These are phyloP conservation scores for Cliona cf. orientalis DNA, from an alignment of 37 sponge, comb jelly and placozoan species.

Conservation along the genomic window DNA sequence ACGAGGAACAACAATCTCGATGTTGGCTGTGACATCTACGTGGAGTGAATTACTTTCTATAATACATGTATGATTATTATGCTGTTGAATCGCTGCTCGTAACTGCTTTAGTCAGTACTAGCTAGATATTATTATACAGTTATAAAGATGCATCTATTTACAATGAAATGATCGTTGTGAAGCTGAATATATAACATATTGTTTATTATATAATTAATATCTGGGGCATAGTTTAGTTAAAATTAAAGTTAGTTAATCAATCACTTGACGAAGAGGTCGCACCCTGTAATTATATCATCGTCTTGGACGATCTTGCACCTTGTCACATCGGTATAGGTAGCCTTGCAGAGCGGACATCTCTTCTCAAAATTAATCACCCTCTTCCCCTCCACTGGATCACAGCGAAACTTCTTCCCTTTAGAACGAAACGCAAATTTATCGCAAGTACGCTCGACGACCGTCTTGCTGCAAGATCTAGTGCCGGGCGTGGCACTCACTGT, in stretches of 20 bases:
- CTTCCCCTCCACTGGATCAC: conserved; percentile 5
- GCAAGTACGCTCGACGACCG: background rate
- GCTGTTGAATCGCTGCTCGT: too few species aligned
- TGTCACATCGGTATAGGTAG: conserved; percentile 5
- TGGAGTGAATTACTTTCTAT: too few species aligned
- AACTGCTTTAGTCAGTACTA: too few species aligned
- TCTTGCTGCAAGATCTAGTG: background rate
- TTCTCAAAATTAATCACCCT: conserved; percentile 22
- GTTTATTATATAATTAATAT: too few species aligned
- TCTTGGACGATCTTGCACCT: conserved; percentile 10
- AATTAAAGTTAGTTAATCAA: background rate
- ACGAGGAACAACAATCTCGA: too few species aligned
- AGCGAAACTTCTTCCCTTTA: conserved; percentile 26
- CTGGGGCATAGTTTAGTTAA: too few species aligned
- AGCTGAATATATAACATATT: too few species aligned
- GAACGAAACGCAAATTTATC: conserved; percentile 29
- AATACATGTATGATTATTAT: too few species aligned
- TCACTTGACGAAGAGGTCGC: conserved; percentile 19
- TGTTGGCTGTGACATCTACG: too few species aligned
- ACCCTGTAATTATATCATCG: conserved; percentile 8
- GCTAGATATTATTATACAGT: too few species aligned
- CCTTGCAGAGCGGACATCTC: conserved; percentile 19
- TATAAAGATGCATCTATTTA: too few species aligned
- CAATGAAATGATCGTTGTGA: too few species aligned
- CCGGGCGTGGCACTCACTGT: background rate